These are phyloP conservation scores for Astur gentilis DNA, from an alignment of 2,113 vertebrate genomes.

Conservation along the genomic window DNA sequence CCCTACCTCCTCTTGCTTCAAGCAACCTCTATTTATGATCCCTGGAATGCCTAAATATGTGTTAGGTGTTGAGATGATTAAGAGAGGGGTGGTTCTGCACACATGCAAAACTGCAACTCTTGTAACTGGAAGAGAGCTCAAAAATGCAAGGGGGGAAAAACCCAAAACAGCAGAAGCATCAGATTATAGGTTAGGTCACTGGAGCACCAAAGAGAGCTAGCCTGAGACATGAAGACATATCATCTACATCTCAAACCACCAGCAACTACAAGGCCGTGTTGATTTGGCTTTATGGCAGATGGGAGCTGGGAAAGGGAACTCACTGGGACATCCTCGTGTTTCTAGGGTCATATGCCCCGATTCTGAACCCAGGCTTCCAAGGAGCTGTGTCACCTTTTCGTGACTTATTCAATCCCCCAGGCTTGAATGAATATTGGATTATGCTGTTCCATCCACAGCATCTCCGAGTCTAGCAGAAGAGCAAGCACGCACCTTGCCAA, in stretches of 20 bases:
- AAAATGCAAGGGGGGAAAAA: neutral
- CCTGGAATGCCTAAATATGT: neutral
- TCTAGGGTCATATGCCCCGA: fast-evolving
- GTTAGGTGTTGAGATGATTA: neutral
- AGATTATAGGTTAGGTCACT: neutral
- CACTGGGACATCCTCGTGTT: neutral
- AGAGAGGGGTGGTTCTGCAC: neutral
- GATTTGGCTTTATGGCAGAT: neutral
- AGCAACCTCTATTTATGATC: neutral
- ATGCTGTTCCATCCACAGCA: neutral
- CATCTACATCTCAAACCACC: neutral
- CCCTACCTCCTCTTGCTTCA: neutral
- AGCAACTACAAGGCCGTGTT: neutral
- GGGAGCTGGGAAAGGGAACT: neutral
- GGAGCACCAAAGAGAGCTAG: neutral
- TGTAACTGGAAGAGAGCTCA: neutral
- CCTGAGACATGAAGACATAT: neutral
- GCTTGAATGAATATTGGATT: neutral
- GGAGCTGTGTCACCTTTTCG: neutral
- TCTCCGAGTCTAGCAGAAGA: neutral
- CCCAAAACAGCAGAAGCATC: neutral
- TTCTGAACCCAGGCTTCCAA: neutral
- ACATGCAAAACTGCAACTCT: neutral
- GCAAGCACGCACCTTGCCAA: neutral
- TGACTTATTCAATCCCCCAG: neutral